Evolutionary conservation across 30 jellyfish, hydroid and myxozoan genomes (phyloP), one percentile per base, ranked within the genome.

Genomic region (Aurelia sp.): DNA sequence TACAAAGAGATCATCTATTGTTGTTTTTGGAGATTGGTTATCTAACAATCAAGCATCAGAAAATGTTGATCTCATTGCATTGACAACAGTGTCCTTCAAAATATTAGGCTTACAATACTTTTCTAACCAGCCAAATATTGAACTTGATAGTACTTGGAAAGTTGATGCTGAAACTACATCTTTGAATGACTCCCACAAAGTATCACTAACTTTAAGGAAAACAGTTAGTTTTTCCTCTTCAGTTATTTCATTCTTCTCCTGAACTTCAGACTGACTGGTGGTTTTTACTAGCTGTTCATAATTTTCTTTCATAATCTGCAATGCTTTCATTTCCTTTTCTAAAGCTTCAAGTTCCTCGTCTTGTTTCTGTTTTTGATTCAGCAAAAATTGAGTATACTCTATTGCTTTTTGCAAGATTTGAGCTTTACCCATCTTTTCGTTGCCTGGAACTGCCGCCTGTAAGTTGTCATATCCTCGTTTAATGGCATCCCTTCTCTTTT

Each of bases 371-470:
- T 75, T 75, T 53, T 85, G 76, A 38, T 38, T 47, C 51, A 73
- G 20, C 0, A 85, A 40, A 18, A 4, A 30, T 52, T 85, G 68
- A 31, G 74, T 85, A 64, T 85, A 60, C 7, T 72, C 82, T 44
- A 73, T 27, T 5, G 88, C 72, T 87, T 82, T 86, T 48, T 92
- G 95, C 72, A 91, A 70, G 44, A 91, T 72, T 63, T 85, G 96
- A 2, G 98, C 98, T 59, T 91, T 86, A 68, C 98, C 86, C 62
- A 93, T 76, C 64, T 85, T 91, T 40, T 61, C 57, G 15, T 72
- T 82, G 13, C 96, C 98, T 12, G 98, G 98, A 18, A 91, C 98
- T 47, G 86, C 76, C 47, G 81, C 80, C 48, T 78, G 90, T 21
- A 91, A 82, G 20, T 88, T 77, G 20, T 66, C 90, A 41, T 76